These are phyloP conservation scores for Cydia amplana DNA, from an alignment of 1,140 invertebrate genomes.

Conservation along the genomic window DNA sequence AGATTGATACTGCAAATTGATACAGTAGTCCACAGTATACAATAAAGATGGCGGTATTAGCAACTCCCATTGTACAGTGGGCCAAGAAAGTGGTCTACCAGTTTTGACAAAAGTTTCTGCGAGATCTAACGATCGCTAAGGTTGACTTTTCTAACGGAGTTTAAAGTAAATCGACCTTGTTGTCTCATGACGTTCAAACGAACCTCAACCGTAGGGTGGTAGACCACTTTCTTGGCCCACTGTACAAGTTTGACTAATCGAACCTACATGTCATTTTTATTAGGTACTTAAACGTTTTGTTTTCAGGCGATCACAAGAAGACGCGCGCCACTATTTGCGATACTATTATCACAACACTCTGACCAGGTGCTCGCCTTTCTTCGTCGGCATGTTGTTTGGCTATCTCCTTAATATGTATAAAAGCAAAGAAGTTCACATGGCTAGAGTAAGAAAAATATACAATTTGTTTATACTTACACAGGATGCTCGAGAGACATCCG, in stretches of 20 bases:
- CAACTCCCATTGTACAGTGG: neutral
- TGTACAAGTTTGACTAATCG: neutral
- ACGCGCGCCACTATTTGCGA: slow-evolving; percentile 36
- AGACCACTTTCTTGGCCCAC: too few species aligned
- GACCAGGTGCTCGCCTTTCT: slow-evolving; percentile 55
- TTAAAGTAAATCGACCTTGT: too few species aligned
- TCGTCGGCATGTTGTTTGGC: slow-evolving; percentile 62
- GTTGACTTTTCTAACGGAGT: too few species aligned
- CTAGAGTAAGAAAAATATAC: too few species aligned
- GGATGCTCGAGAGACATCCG: too few species aligned
- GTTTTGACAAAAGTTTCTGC: too few species aligned
- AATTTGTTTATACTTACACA: too few species aligned
- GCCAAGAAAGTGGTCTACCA: too few species aligned
- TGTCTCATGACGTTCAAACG: too few species aligned
- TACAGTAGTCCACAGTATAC: neutral
- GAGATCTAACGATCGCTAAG: too few species aligned
- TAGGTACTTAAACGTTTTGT: neutral
- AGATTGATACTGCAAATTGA: neutral
- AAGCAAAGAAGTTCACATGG: too few species aligned
- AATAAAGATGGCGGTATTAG: neutral
- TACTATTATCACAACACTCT: slow-evolving; percentile 61
- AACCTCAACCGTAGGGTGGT: too few species aligned
- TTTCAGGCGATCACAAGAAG: slow-evolving; percentile 22
- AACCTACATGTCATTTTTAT: slow-evolving; percentile 9
- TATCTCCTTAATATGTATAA: slow-evolving; percentile 54